A percentile compares a stretch with the other conserved stretches of the same genome.
Conservation (phyloP, 2,888 invertebrate genomes). For the Oligia strigilis region DNA sequence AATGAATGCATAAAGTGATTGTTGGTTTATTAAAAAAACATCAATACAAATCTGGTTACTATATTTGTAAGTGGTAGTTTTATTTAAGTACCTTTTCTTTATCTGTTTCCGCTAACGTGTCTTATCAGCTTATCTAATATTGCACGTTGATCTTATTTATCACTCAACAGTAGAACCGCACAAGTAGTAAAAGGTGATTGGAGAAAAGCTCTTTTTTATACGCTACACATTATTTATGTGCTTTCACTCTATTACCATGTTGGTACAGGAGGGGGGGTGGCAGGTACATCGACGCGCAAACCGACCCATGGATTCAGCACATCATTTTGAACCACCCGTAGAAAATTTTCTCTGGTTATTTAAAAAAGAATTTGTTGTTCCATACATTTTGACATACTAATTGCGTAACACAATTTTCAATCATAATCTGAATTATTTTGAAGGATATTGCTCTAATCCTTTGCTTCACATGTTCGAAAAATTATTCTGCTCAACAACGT, state of each 20-base stretch:
- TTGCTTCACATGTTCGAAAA: too few relatives aligned
- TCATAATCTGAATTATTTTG: too few relatives aligned
- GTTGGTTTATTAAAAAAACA: conserved; percentile 58
- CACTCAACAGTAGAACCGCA: not conserved
- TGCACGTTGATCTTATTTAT: conserved; percentile 25
- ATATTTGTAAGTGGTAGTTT: conserved; percentile 62
- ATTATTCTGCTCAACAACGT: too few relatives aligned
- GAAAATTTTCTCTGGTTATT: too few relatives aligned
- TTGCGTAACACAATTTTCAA: too few relatives aligned
- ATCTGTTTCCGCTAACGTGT: conserved; percentile 12
- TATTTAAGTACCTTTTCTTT: conserved; percentile 49
- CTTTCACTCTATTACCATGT: not conserved
- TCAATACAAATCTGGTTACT: conserved; percentile 60
- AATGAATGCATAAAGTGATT: conserved; percentile 41
- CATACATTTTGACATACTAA: too few relatives aligned
- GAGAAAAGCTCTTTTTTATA: not conserved
- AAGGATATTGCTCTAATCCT: too few relatives aligned
- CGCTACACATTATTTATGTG: not conserved
- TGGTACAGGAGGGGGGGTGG: not conserved
- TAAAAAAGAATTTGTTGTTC: too few relatives aligned
- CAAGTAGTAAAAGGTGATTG: not conserved
- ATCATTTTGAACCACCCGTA: too few relatives aligned
- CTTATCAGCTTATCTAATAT: conserved; percentile 31
- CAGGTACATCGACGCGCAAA: too few relatives aligned
- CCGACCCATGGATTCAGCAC: too few relatives aligned